Evolutionary conservation across 1,140 invertebrate species (phyloP), one percentile per base, ranked within the genome.

Genomic region (Aphaenogaster rudis): DNA sequence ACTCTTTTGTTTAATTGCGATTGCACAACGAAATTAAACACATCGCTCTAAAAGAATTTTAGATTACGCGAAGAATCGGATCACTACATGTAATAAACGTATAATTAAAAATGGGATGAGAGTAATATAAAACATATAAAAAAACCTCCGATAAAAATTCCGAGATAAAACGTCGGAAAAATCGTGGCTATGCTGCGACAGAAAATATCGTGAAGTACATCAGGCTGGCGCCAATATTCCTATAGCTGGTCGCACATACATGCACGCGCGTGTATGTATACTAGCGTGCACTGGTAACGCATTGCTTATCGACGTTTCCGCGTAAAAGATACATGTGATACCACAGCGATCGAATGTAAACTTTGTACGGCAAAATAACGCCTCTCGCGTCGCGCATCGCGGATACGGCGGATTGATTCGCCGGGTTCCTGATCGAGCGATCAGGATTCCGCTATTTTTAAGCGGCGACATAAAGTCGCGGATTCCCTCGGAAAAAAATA

Each of bases 261-360:
- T 36, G 50, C 79, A 36, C 45, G 15, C n/a, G 17, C 28, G 21
- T 52, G 13, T n/a, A 33, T 21, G 36, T 39, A 8, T 13, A 11
- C 11, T 4, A 13, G 39, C 48, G 28, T 69, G 36, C n/a, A 78
- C 63, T 45, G 21, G 66, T 69, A 66, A 61, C 6, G 45, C 69
- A 42, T 69, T 54, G 52, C 74, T 80, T 86, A 88, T 86, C 88
- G 59, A 74, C 82, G 11, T 89, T 88, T 88, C 81, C 66, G 59
- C 28, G 42, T 76, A 88, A 86, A 74, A 54, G 42, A 48, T 48
- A 67, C 61, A 86, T 9, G 39, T 21, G 67, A 88, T 33, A 88
- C 66, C 5, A 4, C 5, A 4, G 52, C 45, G 54, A 72, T 78
- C 39, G 36, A 36, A n/a, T 61, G 11, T 57, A 57, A 85, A 77